Evolutionary conservation across 2,797 vertebrate genomes (phyloP).

Genomic region (Artibeus jamaicensis): DNA sequence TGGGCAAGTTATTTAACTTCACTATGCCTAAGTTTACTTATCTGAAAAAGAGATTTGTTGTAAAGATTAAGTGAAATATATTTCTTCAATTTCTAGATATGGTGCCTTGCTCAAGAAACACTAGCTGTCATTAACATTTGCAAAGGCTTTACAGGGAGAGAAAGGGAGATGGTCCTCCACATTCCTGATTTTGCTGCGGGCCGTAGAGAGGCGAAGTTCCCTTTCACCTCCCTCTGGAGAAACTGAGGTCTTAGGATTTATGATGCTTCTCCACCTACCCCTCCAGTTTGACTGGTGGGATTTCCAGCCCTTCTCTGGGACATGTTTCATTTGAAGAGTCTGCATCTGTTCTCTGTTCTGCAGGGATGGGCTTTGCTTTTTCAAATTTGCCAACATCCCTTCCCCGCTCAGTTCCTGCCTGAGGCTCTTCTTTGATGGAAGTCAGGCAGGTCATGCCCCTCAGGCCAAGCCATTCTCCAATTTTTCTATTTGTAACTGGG

Average conservation of each 20-base stretch:
- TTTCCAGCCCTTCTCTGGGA: background rate
- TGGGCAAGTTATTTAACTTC: background rate
- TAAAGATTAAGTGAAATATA: background rate
- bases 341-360: background rate
- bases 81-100: background rate
- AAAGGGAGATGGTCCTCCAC: background rate
- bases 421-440: background rate
- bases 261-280: background rate
- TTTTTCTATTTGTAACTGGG: background rate
- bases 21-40: background rate
- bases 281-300: background rate
- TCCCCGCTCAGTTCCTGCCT: too few species aligned
- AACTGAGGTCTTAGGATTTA: background rate
- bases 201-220: background rate
- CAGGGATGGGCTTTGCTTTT: background rate
- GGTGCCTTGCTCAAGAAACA: background rate
- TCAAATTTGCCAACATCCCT: background rate
- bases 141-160: background rate
- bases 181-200: background rate
- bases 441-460: background rate
- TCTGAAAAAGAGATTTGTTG: background rate
- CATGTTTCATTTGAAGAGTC: background rate
- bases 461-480: background rate
- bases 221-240: background rate
- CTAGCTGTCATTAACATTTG: background rate